Percentiles rank a stretch among this genome's conserved stretches.
These are phyloP conservation scores for Noctua janthe DNA, from an alignment of 2,888 invertebrate species.

Conservation along the genomic window DNA sequence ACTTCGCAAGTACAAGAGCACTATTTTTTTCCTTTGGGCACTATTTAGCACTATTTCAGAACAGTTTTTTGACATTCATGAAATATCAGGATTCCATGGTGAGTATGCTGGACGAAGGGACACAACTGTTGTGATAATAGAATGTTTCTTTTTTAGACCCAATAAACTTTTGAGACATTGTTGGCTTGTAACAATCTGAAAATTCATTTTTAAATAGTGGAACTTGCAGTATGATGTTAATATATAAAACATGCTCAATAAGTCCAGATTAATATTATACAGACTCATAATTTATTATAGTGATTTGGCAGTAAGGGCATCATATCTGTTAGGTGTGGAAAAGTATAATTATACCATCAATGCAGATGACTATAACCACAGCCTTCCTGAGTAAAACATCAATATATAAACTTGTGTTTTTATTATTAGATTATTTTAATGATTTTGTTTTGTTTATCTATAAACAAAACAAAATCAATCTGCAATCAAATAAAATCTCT, in stretches of 20 bases:
- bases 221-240: background rate
- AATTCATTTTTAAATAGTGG: constrained; percentile 7
- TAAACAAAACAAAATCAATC: no score
- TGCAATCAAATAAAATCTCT: no score
- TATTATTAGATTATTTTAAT: background rate
- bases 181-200: constrained; percentile 31
- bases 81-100: no score
- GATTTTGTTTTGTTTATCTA: background rate
- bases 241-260: background rate
- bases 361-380: background rate
- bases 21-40: no score
- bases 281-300: background rate
- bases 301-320: background rate
- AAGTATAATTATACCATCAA: background rate
- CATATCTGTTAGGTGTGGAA: background rate
- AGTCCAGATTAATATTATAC: background rate
- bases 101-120: no score
- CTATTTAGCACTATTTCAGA: no score
- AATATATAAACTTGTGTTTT: background rate
- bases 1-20: no score
- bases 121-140: constrained; percentile 90
- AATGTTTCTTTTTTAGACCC: constrained; percentile 84
- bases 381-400: background rate
- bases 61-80: no score
- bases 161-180: constrained; percentile 73